Conservation (phyloP, 92 coral and sea anemone species). For the Siderastrea siderea region DNA sequence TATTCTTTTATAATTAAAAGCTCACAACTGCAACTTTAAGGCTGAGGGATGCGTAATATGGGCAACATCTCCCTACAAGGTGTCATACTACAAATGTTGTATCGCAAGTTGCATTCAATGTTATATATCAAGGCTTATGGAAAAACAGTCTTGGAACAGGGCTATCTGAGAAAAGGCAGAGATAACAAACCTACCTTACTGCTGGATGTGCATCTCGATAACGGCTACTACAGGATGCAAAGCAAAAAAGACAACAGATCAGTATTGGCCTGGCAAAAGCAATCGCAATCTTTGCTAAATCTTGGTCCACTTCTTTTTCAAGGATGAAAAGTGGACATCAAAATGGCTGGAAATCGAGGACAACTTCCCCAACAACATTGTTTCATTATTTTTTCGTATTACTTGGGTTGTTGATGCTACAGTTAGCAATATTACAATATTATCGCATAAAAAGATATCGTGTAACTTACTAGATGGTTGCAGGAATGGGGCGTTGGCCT, state of each 20-base stretch:
- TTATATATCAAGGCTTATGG: too few relatives aligned
- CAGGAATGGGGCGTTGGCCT: slow-evolving; percentile 97
- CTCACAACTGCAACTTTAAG: not conserved
- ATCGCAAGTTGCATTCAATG: too few relatives aligned
- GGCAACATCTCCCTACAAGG: too few relatives aligned
- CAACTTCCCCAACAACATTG: too few relatives aligned
- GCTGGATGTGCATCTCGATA: slow-evolving; percentile 95
- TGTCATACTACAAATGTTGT: too few relatives aligned
- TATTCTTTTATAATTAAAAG: not conserved
- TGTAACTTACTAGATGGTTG: slow-evolving; percentile 90
- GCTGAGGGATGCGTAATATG: not conserved
- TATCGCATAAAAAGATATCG: too few relatives aligned
- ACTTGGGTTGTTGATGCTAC: not conserved
- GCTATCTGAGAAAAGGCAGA: not conserved
- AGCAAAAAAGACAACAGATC: not conserved
- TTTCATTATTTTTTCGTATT: too few relatives aligned
- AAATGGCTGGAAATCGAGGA: too few relatives aligned
- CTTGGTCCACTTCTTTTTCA: too few relatives aligned
- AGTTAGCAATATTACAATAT: too few relatives aligned
- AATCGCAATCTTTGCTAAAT: too few relatives aligned
- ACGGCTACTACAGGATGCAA: slow-evolving; percentile 84
- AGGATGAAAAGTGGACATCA: too few relatives aligned
- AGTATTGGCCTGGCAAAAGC: not conserved
- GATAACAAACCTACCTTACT: slow-evolving; percentile 68
- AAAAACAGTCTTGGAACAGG: not conserved